Base-by-base conservation (phyloP, 2,797 vertebrate genomes). In the Sebastiscus tertius region DNA sequence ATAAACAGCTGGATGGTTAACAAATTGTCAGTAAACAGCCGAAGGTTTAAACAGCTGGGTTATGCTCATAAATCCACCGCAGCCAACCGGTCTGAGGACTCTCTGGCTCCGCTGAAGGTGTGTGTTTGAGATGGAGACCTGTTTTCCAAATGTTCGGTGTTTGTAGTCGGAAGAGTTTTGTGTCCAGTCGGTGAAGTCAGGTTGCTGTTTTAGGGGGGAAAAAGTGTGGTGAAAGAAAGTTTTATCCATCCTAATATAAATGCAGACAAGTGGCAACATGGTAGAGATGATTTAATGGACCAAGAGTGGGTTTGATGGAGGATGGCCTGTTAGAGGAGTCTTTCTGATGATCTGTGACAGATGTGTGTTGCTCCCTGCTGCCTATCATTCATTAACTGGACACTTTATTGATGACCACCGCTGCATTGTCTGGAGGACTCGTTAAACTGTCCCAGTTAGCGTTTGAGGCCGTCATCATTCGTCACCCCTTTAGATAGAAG, bases 11-110 rank as follows among this genome's bases (percentile, higher is more conserved):
- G 92, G 89, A 92, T 93, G 90, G 80, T 93, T 92, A 92, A 95
- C 95, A 95, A 93, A 94, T 95, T 92, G 93, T 89, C 87, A 84
- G 90, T 93, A 95, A 96, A 95, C 82, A 95, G 73, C 82, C 34
- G 24, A 39, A 87, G 92, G 95, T 96, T 96, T 96, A 94, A 96
- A 96, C 96, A 96, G 96, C 95, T 96, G 96, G 78, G 76, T 89
- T 90, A 76, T 89, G 87, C 90, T 92, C 93, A 91, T 94, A 84
- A 90, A 91, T 56, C 68, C 84, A 46, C 69, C 66, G 18, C 18
- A 68, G 78, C 65, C 68, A 46, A 27, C 55, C 79, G n/a, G 69
- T 77, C 83, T 67, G 74, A 79, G 70, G 63, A 58, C 61, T 56
- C 36, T 82, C 46, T 39, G 72, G 64, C 54, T 81, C 58, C 22